Percentiles rank a stretch among this genome's conserved stretches.
Conservation (phyloP, 2,888 invertebrate species). For the Hirtodrosophila cameraria region DNA sequence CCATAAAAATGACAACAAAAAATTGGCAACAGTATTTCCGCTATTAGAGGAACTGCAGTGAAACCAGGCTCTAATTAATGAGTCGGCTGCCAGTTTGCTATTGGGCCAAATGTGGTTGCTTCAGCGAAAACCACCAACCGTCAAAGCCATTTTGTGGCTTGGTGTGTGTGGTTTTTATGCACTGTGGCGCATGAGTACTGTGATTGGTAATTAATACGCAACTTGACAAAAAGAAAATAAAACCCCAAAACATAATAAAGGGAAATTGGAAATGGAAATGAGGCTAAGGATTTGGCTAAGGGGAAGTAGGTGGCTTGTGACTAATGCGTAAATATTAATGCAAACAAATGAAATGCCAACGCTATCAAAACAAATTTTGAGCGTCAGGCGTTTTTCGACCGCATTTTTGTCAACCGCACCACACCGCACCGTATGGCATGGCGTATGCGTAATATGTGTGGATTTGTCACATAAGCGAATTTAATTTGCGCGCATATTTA, state of each 20-base stretch:
- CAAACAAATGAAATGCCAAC: constrained; percentile 29
- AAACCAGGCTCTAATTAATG: constrained; percentile 36
- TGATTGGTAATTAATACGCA: constrained; percentile 65
- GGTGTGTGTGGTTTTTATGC: constrained; percentile 53
- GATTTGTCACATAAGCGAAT: constrained; percentile 41
- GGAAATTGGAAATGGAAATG: constrained; percentile 1
- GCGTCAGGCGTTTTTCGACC: constrained; percentile 9
- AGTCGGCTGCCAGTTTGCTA: constrained; percentile 6
- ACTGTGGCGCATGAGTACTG: constrained; percentile 49
- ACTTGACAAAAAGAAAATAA: constrained; percentile 23
- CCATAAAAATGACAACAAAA: constrained; percentile 47
- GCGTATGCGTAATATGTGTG: constrained; percentile 66
- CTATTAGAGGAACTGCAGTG: constrained; percentile 29
- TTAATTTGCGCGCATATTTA: constrained; percentile 63
- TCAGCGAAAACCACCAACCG: constrained; percentile 20
- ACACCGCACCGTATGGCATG: constrained; percentile 39
- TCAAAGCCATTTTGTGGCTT: constrained; percentile 51
- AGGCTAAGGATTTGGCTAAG: not conserved
- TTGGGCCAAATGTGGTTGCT: constrained; percentile 33
- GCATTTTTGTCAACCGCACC: constrained; percentile 25
- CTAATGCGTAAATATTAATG: constrained; percentile 40
- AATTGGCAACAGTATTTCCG: constrained; percentile 29
- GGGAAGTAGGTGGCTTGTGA: too few species aligned
- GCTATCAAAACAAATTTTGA: constrained; percentile 26
- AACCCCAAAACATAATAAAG: constrained; percentile 27